A percentile compares a stretch with the other conserved stretches of the same genome.
phyloP scores from a whole-genome alignment of 2,888 invertebrate genomes.

The Dynastes grantii region DNA sequence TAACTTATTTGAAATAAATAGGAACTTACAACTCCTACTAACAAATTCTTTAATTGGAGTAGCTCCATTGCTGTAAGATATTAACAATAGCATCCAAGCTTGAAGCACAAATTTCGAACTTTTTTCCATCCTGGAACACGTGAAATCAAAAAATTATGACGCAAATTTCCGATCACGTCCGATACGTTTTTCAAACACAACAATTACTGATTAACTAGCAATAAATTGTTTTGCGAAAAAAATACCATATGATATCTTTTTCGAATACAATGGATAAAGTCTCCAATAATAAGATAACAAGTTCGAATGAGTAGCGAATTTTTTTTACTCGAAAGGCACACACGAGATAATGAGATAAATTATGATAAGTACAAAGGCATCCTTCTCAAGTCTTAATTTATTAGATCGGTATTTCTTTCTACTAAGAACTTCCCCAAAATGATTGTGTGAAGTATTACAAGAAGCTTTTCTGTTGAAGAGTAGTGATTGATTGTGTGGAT shows the following conservation, averaged over 20 bases:
- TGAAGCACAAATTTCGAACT: neutral
- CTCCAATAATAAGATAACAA: slow-evolving; percentile 22
- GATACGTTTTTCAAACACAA: neutral
- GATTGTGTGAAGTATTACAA: neutral
- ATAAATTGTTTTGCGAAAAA: slow-evolving; percentile 4
- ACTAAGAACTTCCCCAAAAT: neutral
- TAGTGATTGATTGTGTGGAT: neutral
- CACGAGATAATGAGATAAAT: neutral
- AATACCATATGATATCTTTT: neutral
- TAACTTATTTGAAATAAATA: too few relatives aligned
- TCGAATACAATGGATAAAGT: slow-evolving; percentile 33
- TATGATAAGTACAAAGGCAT: neutral
- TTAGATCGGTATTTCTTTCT: neutral
- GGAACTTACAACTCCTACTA: slow-evolving; percentile 30
- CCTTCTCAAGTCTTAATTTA: neutral
- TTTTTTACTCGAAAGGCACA: neutral
- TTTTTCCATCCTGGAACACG: neutral
- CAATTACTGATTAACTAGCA: neutral
- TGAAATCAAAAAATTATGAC: too few relatives aligned
- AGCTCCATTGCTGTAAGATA: neutral
- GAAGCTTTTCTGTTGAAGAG: too few relatives aligned
- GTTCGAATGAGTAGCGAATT: neutral
- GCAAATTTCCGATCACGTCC: neutral
- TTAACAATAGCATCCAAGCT: neutral
- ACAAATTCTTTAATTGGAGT: slow-evolving; percentile 30